Base-by-base conservation (phyloP, 92 coral and sea anemone genomes). In the Hydrozoanthus gracilis region DNA sequence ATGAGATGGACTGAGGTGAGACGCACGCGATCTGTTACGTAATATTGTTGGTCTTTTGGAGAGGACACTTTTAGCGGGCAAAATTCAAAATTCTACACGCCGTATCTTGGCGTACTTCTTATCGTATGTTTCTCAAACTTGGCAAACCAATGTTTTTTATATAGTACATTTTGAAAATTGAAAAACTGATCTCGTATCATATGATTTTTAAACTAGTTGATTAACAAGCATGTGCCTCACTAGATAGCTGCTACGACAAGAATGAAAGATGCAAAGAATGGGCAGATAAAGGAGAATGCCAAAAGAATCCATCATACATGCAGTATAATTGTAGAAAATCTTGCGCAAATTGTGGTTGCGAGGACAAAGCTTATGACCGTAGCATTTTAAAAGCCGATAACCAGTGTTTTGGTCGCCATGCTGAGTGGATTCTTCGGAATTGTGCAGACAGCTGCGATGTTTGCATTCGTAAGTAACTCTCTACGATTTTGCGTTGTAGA, bases 301-400 rank as follows among this genome's bases (percentile, higher is more conserved):
- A 45, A 13, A 80, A 80, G 44, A 88, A 88, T 16, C 87, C 90
- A 5, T 49, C 86, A 8, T 88, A 88, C 56, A 88, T 88, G 90
- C 10, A 55, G 66, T 83, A 64, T 44, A 58, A 66, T 44, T 88
- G 90, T 48, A 73, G 79, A 55, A 15, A 68, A 66, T 78, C 86
- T 44, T 88, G 90, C 65, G 27, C 16, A n/a, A 80, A 80, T 16
- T 80, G 85, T 18, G 74, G 14, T 2, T 80, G 85, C 7, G 47
- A 47, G 14, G 85, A 80, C 85, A 49, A 18, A 74, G 64, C 47
- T 67, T 47, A n/a, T 7, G 65, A 80, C 45, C 65, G 85, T 74
- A 80, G 60, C 85, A 51, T 15, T 6, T 18, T 80, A 8, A 74
- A 58, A 20, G n/a, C 55, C 6, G 55, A 46, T 5, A 35, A 18